Evolutionary conservation across 2,888 invertebrate species (phyloP), one percentile per base, ranked within the genome.

Genomic region (Myopa tessellatipennis): DNA sequence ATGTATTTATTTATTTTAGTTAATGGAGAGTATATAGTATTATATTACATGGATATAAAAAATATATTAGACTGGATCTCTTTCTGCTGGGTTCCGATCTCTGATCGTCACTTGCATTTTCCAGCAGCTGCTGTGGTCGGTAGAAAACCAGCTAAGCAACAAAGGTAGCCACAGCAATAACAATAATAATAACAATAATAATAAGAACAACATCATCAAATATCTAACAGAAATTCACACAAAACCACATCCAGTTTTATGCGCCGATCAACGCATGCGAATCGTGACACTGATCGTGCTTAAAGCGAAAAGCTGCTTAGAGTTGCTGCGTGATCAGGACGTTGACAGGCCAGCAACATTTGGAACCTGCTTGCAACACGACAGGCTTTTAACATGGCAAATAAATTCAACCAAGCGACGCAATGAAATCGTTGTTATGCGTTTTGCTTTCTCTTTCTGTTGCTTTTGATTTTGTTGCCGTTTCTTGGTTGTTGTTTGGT

Each of bases 231-330:
- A 67, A n/a, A 14, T n/a, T n/a, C 55, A 55, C 55, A 14, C 55
- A 55, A n/a, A 26, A 55, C 5, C 55, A 45, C 10, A 45, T 16
- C 36, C 36, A n/a, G 12, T 26, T 26, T 26, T 26, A 26, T 26
- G 26, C 34, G 18, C n/a, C 10, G 67, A 67, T 40, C 67, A 40
- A 55, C 55, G 70, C 70, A 70, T 55, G 55, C 14, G 34, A 70
- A 55, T 70, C 70, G 55, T 70, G 70, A 52, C 70, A 70, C 70
- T 70, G 70, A 58, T 70, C 58, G 36, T 36, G 67, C 70, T 52
- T 70, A 36, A 70, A 55, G 70, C 55, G 50, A 70, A 45, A 45
- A 55, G 34, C 70, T 55, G 40, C 58, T 36, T 50, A 34, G 26
- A 55, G 34, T 70, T 58, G 70, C 55, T 58, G 70, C 55, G 52